phyloP scores from a whole-genome alignment of 92 coral and sea anemone genomes.

The Virgularia gustaviana region DNA sequence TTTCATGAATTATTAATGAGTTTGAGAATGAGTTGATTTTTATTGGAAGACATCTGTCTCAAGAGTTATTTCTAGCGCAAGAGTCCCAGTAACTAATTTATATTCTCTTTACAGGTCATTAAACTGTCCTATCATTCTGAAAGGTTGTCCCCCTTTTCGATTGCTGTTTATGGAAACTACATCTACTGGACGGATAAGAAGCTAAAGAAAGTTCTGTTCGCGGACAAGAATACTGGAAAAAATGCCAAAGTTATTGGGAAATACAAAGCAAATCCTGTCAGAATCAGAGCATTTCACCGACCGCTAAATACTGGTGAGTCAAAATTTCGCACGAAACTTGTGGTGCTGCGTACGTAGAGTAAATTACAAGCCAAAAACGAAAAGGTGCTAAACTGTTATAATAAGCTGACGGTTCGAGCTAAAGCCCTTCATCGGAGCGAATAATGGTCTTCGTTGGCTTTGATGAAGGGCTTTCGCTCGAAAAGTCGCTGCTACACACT shows the following conservation, averaged over 20 bases:
- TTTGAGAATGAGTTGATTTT: too few relatives aligned
- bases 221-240: not conserved
- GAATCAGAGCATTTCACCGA: conserved; percentile 17
- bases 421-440: too few relatives aligned
- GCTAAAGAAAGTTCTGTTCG: conserved; percentile 5
- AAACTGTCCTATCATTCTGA: conserved; percentile 19
- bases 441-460: too few relatives aligned
- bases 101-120: not conserved
- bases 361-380: too few relatives aligned
- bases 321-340: not conserved
- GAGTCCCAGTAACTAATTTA: not conserved
- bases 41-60: too few relatives aligned
- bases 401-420: not conserved
- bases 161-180: conserved; percentile 13
- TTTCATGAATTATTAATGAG: too few relatives aligned
- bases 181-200: conserved; percentile 20
- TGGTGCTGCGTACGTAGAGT: too few relatives aligned
- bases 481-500: too few relatives aligned
- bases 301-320: not conserved
- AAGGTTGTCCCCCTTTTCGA: conserved; percentile 18
- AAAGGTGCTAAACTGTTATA: too few relatives aligned
- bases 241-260: conserved; percentile 22
- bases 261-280: conserved; percentile 10
- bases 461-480: not conserved
- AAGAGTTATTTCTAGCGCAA: not conserved